Conservation (phyloP, 2,888 invertebrate genomes). For the Apocheima hispidaria region DNA sequence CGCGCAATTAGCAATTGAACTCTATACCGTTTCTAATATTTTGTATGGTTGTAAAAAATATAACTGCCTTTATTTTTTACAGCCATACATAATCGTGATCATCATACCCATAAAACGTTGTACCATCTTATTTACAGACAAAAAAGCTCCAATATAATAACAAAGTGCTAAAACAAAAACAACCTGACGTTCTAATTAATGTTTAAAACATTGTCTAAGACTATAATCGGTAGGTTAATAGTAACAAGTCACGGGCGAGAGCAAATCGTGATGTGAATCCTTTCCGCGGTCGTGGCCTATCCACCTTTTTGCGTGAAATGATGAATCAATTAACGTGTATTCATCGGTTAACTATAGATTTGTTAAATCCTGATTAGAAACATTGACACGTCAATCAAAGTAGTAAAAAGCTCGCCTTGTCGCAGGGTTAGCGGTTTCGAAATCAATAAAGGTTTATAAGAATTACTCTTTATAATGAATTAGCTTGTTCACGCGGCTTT, state of each 20-base stretch:
- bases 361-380: slow-evolving; percentile 34
- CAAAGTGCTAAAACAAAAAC: slow-evolving; percentile 54
- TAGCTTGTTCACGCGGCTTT: too few species aligned
- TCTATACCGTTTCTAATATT: slow-evolving; percentile 9
- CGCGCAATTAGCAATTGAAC: slow-evolving; percentile 13
- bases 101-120: slow-evolving; percentile 31
- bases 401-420: slow-evolving; percentile 36
- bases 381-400: slow-evolving; percentile 43
- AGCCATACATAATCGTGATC: slow-evolving; percentile 44
- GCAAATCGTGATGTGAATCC: slow-evolving; percentile 65
- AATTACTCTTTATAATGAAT: background rate
- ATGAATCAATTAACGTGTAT: slow-evolving; percentile 55
- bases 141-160: slow-evolving; percentile 50
- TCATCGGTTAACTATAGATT: slow-evolving; percentile 39
- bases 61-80: slow-evolving; percentile 29
- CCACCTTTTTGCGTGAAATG: slow-evolving; percentile 51
- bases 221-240: slow-evolving; percentile 28
- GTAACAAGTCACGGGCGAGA: slow-evolving; percentile 55
- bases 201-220: slow-evolving; percentile 42
- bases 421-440: slow-evolving; percentile 16
- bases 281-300: slow-evolving; percentile 74
- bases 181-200: slow-evolving; percentile 57
- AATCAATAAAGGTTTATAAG: slow-evolving; percentile 2
- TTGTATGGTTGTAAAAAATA: slow-evolving; percentile 33
- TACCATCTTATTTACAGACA: slow-evolving; percentile 37